phyloP scores from a whole-genome alignment of 2,113 vertebrate genomes.

The Fulmarus glacialis region DNA sequence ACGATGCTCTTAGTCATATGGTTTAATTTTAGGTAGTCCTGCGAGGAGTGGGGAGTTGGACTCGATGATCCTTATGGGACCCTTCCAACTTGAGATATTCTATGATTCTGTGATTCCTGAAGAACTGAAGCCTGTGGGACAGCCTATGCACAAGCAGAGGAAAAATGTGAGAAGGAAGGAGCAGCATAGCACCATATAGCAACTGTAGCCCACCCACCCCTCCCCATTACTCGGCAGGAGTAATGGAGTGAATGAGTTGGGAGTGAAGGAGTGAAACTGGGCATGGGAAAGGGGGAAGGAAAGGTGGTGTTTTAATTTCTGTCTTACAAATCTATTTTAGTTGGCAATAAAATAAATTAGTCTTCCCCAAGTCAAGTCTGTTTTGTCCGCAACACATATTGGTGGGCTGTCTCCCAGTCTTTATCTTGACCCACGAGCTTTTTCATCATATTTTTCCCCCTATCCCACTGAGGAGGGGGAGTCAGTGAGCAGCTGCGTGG shows the following conservation, averaged over 20 bases:
- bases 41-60: too few relatives aligned
- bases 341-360: not conserved
- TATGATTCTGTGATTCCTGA: not conserved
- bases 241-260: not conserved
- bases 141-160: not conserved
- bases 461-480: not conserved
- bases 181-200: not conserved
- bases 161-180: not conserved
- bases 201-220: not conserved
- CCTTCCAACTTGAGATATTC: too few relatives aligned
- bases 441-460: not conserved
- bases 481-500: not conserved
- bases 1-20: too few relatives aligned
- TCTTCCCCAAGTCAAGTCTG: not conserved
- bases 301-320: not conserved
- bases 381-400: not conserved
- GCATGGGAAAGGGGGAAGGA: not conserved
- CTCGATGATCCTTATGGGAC: too few relatives aligned
- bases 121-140: not conserved
- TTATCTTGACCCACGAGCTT: not conserved
- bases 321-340: not conserved
- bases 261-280: not conserved
- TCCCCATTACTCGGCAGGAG: not conserved
- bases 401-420: not conserved
- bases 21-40: too few relatives aligned